Conservation (phyloP, 2,113 vertebrate genomes). For the Genyomyrus donnyi region DNA sequence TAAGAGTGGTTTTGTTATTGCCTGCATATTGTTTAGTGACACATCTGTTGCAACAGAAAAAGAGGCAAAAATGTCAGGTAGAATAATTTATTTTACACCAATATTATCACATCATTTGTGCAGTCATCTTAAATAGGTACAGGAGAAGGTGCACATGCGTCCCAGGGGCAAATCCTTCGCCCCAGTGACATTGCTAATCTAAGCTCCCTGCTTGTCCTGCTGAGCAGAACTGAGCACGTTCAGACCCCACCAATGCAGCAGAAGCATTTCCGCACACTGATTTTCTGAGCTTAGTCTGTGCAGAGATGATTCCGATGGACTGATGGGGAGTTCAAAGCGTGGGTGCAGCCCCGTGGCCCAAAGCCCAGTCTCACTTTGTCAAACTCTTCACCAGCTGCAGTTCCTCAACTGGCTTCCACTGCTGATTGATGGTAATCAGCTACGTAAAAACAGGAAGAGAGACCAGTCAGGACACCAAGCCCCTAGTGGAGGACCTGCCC, state of each 20-base stretch:
- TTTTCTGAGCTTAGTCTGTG: constrained; percentile 65
- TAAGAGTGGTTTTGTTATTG: neutral
- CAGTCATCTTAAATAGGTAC: neutral
- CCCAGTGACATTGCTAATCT: neutral
- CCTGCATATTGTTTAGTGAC: neutral
- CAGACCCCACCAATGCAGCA: constrained; percentile 76
- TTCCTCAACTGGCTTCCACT: constrained; percentile 80
- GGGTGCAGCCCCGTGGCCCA: neutral
- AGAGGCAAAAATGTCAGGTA: neutral
- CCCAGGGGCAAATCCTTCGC: neutral
- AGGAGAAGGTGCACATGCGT: neutral
- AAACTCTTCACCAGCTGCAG: constrained; percentile 67
- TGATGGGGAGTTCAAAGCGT: constrained; percentile 46
- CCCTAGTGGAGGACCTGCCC: neutral
- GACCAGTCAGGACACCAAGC: neutral
- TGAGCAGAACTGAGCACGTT: constrained; percentile 12
- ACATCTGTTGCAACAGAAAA: neutral
- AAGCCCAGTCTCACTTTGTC: constrained; percentile 50
- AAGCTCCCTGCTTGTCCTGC: neutral
- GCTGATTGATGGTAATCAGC: constrained; percentile 75
- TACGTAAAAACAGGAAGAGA: constrained; percentile 31
- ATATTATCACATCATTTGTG: neutral
- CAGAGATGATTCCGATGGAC: constrained; percentile 79
- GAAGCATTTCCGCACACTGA: constrained; percentile 85
- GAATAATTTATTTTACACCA: neutral